Evolutionary conservation across 2,113 vertebrate species (phyloP), one percentile per base, ranked within the genome.

Genomic region (Halcyon malimbica): DNA sequence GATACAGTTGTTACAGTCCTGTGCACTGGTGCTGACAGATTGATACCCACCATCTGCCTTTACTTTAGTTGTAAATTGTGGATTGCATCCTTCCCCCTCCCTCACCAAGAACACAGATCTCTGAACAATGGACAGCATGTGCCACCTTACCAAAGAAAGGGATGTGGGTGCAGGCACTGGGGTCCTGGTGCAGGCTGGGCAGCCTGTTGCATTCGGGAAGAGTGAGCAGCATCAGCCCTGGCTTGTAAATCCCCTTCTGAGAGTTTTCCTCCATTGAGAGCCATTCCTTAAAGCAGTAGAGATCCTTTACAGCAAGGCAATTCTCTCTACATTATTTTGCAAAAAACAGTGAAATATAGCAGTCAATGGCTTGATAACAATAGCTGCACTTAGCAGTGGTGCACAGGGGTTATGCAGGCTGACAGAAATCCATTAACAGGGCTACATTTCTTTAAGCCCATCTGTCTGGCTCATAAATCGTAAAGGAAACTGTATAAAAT

Each of bases 281-380:
- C 99, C 99, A 99, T 95, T 99, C 99, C 94, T 98, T 99, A 93
- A 99, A 98, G 96, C 99, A 99, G 98, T 99, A 99, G 67, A 99
- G 98, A 96, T 99, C 99, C 98, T 99, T 99, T 81, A 99, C 99
- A 56, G 99, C 98, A 96, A 99, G 96, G 96, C 99, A 99, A 97
- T 99, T 99, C 89, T 99, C 99, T 96, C 99, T 99, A 84, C 93
- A 97, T 97, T 75, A 85, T 96, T 91, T 94, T 75, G 96, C 48
- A 94, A 94, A 96, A 95, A 97, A 97, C 89, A 97, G 77, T 79
- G 85, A 95, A 96, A 97, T 93, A 92, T 53, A 94, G 42, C 11
- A 54, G 93, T 97, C 94, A 97, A 63, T 91, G 57, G 10, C 31
- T 70, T 75, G 80, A 9, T 62, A 87, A 91, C 23, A 92, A 87